These are phyloP conservation scores for Dynastes tityus DNA, from an alignment of 2,888 invertebrate genomes.

Conservation along the genomic window DNA sequence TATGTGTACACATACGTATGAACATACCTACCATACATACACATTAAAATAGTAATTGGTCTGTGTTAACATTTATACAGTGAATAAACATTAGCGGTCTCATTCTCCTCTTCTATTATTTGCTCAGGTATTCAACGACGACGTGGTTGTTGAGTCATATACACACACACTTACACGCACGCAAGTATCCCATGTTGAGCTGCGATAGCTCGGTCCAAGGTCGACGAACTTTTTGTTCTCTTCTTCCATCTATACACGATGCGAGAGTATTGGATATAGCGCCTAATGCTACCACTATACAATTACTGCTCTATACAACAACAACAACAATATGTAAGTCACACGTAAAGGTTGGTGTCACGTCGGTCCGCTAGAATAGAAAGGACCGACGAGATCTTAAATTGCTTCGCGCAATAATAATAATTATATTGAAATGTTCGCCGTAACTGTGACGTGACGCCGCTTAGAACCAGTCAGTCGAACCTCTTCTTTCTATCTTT, in stretches of 20 bases:
- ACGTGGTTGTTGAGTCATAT: slow-evolving; percentile 14
- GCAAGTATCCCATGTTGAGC: neutral
- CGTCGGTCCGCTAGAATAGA: too few relatives aligned
- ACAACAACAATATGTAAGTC: too few relatives aligned
- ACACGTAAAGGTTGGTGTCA: too few relatives aligned
- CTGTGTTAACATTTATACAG: slow-evolving; percentile 43
- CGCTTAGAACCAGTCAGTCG: neutral
- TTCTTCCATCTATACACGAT: slow-evolving; percentile 31
- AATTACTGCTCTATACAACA: too few relatives aligned
- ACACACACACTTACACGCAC: neutral
- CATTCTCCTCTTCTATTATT: slow-evolving; percentile 33
- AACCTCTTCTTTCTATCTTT: neutral
- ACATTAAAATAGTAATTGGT: slow-evolving; percentile 43
- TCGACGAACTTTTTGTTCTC: slow-evolving; percentile 46
- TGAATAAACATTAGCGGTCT: slow-evolving; percentile 42
- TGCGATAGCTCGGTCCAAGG: slow-evolving; percentile 25
- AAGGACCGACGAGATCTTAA: too few relatives aligned
- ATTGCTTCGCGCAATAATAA: too few relatives aligned
- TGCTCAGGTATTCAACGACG: slow-evolving; percentile 32
- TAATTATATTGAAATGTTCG: too few relatives aligned
- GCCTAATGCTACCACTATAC: too few relatives aligned
- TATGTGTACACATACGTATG: neutral
- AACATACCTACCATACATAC: neutral
- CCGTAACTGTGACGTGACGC: too few relatives aligned
- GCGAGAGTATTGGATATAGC: slow-evolving; percentile 16